These are phyloP conservation scores for Sisor rabdophorus DNA, from an alignment of 2,113 vertebrate genomes.

Conservation along the genomic window DNA sequence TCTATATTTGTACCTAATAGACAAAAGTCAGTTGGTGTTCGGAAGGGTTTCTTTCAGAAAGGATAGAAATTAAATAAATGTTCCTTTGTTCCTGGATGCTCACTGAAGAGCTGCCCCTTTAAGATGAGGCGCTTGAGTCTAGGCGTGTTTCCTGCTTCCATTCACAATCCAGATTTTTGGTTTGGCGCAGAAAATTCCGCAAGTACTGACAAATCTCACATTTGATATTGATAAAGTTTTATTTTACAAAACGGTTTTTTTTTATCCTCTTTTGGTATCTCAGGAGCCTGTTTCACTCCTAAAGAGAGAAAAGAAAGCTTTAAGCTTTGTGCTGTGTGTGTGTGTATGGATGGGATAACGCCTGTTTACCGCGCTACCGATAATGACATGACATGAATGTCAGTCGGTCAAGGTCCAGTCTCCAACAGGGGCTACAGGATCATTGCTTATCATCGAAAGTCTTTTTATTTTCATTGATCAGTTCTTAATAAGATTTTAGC, in stretches of 20 bases:
- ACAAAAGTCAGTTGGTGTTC: not conserved
- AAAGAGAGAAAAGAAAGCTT: no score
- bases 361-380: constrained; percentile 47
- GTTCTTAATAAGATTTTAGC: not conserved
- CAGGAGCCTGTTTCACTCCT: not conserved
- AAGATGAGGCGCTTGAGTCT: constrained; percentile 68
- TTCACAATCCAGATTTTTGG: constrained; percentile 58
- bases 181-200: constrained; percentile 56
- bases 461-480: not conserved
- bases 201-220: not conserved
- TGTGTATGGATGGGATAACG: not conserved
- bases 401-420: constrained; percentile 66
- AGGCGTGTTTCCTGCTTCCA: constrained; percentile 78
- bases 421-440: constrained; percentile 42
- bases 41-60: not conserved
- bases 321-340: not conserved
- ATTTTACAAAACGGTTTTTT: not conserved
- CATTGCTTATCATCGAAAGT: not conserved
- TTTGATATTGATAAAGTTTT: not conserved
- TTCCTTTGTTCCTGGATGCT: constrained; percentile 60
- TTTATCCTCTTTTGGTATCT: not conserved
- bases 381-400: constrained; percentile 61
- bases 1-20: not conserved
- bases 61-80: constrained; percentile 20
- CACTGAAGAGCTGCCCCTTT: constrained; percentile 63